phyloP scores from a whole-genome alignment of 2,113 vertebrate genomes.

The Tychaedon coryphoeus region DNA sequence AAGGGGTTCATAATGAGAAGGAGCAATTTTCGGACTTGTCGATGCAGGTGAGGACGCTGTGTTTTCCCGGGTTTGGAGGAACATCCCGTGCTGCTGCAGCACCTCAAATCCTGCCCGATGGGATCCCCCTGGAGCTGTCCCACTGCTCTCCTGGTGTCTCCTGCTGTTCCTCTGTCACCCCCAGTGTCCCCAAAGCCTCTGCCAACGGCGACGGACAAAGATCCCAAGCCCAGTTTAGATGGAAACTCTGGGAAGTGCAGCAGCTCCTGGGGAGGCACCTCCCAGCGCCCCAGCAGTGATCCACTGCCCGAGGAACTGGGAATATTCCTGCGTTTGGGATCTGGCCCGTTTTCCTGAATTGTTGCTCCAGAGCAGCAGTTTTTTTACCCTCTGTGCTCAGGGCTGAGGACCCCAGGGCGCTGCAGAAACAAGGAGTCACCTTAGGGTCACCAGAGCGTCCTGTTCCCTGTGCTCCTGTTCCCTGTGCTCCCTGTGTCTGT shows the following conservation, averaged over 20 bases:
- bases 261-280: background rate
- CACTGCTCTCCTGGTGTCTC: no score
- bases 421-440: background rate
- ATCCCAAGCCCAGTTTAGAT: background rate
- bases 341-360: fast-evolving
- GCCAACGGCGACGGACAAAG: background rate
- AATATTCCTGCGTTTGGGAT: background rate
- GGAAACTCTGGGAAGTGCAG: background rate
- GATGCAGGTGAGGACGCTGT: fast-evolving
- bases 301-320: background rate
- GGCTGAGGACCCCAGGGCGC: background rate
- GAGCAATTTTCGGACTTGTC: fast-evolving
- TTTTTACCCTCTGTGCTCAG: background rate
- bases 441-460: background rate
- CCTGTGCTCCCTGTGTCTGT: fast-evolving
- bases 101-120: fast-evolving
- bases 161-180: background rate
- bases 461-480: fast-evolving
- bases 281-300: background rate
- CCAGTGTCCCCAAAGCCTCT: background rate
- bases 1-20: fast-evolving
- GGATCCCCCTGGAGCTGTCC: background rate
- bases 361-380: background rate
- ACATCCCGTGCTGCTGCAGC: fast-evolving
- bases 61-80: background rate